phyloP scores from a whole-genome alignment of 2,888 invertebrate genomes.

The Dorcus parallelipipedus region DNA sequence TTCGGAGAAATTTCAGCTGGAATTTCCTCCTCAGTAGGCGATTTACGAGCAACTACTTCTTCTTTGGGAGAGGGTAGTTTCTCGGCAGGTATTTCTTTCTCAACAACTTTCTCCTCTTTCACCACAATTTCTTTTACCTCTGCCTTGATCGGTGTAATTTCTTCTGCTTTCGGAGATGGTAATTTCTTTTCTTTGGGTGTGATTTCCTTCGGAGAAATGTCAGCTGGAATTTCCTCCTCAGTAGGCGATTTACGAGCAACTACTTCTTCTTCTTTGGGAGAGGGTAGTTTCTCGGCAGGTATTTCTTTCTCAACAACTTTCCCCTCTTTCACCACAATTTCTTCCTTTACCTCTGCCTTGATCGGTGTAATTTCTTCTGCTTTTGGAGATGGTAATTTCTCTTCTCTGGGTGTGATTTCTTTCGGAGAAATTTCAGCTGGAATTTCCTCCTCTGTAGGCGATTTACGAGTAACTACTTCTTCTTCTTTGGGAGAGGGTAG shows the following conservation, averaged over 20 bases:
- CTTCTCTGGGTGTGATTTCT: not conserved
- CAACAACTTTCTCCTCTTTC: not conserved
- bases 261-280: no score
- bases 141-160: not conserved
- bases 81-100: conserved; percentile 1
- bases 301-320: no score
- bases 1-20: no score
- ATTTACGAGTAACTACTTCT: not conserved
- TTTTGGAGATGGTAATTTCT: not conserved
- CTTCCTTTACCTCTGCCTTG: not conserved
- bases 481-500: not conserved
- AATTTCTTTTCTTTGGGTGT: not conserved
- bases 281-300: no score
- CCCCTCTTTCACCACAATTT: no score
- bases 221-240: no score
- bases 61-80: not conserved
- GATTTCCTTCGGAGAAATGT: no score
- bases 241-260: no score
- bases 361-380: not conserved
- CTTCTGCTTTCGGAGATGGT: not conserved
- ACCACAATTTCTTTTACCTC: not conserved
- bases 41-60: no score
- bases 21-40: no score
- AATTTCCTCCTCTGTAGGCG: not conserved
- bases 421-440: not conserved